These are phyloP conservation scores for Seira ritae DNA, from an alignment of 2,888 invertebrate genomes.

Conservation along the genomic window DNA sequence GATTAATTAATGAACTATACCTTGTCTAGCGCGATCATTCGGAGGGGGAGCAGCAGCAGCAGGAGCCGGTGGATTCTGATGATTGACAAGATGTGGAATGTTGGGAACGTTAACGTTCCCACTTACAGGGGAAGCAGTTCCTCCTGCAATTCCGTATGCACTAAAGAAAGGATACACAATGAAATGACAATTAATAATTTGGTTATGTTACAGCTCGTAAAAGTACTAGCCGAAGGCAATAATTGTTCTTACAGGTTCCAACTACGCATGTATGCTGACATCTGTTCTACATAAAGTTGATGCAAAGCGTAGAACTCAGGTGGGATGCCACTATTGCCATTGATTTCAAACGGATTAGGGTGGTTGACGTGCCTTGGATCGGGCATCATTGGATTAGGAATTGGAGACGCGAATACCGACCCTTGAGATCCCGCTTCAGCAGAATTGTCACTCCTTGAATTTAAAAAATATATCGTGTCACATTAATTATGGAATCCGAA, in stretches of 20 bases:
- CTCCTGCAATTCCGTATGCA: background rate
- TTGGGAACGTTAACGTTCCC: constrained; percentile 32
- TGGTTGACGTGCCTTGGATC: constrained; percentile 38
- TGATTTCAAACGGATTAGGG: constrained; percentile 23
- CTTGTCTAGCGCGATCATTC: constrained; percentile 45
- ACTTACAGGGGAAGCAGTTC: background rate
- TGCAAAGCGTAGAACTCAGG: constrained; percentile 71
- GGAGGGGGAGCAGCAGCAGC: constrained; percentile 45
- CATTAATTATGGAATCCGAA: background rate
- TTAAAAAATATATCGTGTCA: background rate
- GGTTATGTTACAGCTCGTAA: background rate
- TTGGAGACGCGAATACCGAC: constrained; percentile 34
- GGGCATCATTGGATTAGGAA: constrained; percentile 56
- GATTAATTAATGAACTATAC: constrained; percentile 25
- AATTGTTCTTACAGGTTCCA: constrained; percentile 63
- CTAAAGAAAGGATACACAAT: background rate
- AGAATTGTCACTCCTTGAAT: constrained; percentile 39
- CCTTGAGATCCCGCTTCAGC: constrained; percentile 39
- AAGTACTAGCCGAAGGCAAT: background rate
- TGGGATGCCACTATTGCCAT: constrained; percentile 33
- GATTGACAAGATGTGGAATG: constrained; percentile 21
- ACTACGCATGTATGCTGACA: constrained; percentile 71
- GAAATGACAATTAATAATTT: background rate
- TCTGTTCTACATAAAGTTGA: constrained; percentile 71
- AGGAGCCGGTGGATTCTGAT: constrained; percentile 32